Evolutionary conservation across 2,888 invertebrate species (phyloP).

Genomic region (Drosophila helvetica): DNA sequence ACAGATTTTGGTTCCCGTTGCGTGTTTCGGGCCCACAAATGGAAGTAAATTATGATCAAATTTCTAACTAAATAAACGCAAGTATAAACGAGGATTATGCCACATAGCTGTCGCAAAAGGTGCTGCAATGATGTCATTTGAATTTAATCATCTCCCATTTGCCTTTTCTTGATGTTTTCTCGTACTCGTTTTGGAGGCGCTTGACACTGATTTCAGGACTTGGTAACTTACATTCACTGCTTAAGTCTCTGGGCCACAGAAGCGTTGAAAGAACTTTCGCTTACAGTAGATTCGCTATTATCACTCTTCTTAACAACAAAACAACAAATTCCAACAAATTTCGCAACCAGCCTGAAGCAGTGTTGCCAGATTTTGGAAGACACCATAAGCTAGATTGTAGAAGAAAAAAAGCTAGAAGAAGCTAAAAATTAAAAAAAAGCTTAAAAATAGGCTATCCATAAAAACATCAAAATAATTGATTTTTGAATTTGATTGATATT

Average conservation of each 20-base stretch:
- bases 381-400: no score
- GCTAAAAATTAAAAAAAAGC: no score
- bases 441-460: no score
- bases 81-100: conserved; percentile 47
- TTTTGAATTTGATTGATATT: no score
- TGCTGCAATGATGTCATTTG: conserved; percentile 68
- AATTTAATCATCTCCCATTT: conserved; percentile 52
- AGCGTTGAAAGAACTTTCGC: background rate
- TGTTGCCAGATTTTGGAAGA: no score
- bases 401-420: no score
- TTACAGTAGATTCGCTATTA: no score
- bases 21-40: conserved; percentile 62
- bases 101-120: conserved; percentile 47
- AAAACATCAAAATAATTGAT: no score
- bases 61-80: conserved; percentile 61
- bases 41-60: conserved; percentile 50
- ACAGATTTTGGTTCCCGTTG: conserved; percentile 50
- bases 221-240: conserved; percentile 28
- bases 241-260: background rate
- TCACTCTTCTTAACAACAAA: no score
- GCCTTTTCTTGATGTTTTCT: conserved; percentile 20
- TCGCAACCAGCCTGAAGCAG: no score
- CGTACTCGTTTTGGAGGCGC: background rate
- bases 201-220: background rate
- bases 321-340: no score